Percentiles rank a stretch among this genome's conserved stretches.
Evolutionary conservation across 2,797 vertebrate species (phyloP).

Genomic region (Erethizon dorsatum): DNA sequence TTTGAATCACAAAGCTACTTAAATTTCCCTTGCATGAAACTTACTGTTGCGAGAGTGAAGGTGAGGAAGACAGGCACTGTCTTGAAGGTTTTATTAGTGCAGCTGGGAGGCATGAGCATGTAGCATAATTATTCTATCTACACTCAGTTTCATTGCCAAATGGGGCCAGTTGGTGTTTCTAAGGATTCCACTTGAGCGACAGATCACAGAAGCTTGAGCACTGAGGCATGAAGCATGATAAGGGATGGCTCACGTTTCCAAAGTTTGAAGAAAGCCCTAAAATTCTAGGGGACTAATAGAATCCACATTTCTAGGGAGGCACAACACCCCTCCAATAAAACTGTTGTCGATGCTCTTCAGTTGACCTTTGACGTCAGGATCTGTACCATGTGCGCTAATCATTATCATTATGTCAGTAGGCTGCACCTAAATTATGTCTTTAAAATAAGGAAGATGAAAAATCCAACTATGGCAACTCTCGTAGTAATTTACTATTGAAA

Average conservation of each 20-base stretch:
- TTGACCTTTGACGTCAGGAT: background rate
- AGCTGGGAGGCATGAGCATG: slow-evolving; percentile 64
- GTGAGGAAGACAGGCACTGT: background rate
- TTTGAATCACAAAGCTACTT: slow-evolving; percentile 19
- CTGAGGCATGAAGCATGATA: slow-evolving; percentile 70
- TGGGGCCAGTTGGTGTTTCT: slow-evolving; percentile 79
- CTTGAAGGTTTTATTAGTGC: slow-evolving; percentile 68
- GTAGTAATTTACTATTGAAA: slow-evolving; percentile 36
- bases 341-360: background rate
- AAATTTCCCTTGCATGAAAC: background rate
- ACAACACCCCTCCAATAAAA: background rate
- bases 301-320: background rate
- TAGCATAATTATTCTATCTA: slow-evolving; percentile 62
- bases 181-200: slow-evolving; percentile 76
- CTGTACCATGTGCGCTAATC: background rate
- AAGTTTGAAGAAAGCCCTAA: slow-evolving; percentile 70
- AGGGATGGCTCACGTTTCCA: slow-evolving; percentile 15
- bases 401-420: background rate
- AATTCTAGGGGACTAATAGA: background rate
- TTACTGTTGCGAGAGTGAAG: slow-evolving; percentile 26
- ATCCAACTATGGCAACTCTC: background rate
- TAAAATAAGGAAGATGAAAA: slow-evolving; percentile 37
- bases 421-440: background rate
- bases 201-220: slow-evolving; percentile 74
- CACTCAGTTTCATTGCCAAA: slow-evolving; percentile 76